These are phyloP conservation scores for Xiphorhynchus erythropygius DNA, from an alignment of 2,797 vertebrate genomes.

Conservation along the genomic window DNA sequence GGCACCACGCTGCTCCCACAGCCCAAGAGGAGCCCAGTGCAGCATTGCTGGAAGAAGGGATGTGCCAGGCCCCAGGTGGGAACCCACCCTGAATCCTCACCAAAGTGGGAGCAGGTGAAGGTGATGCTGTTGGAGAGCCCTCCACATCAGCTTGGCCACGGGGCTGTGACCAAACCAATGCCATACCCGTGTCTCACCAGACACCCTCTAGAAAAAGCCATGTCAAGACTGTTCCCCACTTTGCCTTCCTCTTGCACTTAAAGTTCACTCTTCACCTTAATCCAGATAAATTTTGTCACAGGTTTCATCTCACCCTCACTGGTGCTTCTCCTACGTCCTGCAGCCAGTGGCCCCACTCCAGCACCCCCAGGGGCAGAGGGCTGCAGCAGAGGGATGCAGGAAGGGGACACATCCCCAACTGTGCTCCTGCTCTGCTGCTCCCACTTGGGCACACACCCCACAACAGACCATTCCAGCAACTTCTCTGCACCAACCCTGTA, in stretches of 20 bases:
- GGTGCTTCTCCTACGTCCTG: background rate
- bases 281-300: background rate
- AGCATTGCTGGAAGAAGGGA: background rate
- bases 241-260: background rate
- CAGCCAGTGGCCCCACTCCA: rapidly evolving
- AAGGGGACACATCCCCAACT: background rate
- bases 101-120: background rate
- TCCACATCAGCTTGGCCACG: background rate
- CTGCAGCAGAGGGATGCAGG: background rate
- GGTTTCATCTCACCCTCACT: background rate
- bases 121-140: background rate
- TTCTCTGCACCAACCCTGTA: background rate
- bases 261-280: background rate
- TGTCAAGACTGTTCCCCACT: background rate
- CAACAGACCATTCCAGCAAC: background rate
- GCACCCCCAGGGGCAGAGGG: background rate
- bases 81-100: background rate
- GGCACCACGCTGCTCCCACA: background rate
- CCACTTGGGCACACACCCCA: rapidly evolving
- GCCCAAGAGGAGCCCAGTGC: background rate
- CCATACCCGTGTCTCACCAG: too few species aligned
- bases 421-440: background rate
- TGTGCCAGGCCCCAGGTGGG: background rate
- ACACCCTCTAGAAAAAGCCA: background rate
- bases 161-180: background rate